Conservation (phyloP, 2,113 vertebrate species). For the Atractosteus spatula region DNA sequence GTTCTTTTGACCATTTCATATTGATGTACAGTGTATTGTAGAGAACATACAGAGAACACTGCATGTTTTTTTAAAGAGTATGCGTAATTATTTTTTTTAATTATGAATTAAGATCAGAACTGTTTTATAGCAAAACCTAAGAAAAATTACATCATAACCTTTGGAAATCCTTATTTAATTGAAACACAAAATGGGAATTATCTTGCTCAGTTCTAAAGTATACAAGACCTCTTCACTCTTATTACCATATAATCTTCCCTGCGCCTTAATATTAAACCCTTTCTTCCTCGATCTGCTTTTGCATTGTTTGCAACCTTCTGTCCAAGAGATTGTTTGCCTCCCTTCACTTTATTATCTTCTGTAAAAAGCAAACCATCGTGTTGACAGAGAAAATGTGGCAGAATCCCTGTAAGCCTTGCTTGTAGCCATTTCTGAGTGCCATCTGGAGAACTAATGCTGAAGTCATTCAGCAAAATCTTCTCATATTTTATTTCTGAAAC, state of each 20-base stretch:
- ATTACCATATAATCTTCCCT: background rate
- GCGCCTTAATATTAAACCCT: background rate
- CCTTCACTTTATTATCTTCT: slow-evolving; percentile 61
- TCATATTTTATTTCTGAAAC: slow-evolving; percentile 61
- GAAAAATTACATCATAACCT: no score
- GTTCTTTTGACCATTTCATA: no score
- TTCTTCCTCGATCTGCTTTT: slow-evolving; percentile 43
- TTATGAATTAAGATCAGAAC: no score
- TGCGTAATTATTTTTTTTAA: no score
- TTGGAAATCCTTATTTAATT: slow-evolving; percentile 27
- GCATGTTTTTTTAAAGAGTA: no score
- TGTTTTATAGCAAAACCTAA: no score
- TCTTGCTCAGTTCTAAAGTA: slow-evolving; percentile 38
- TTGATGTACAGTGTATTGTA: no score
- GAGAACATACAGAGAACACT: no score
- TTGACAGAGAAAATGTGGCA: slow-evolving; percentile 70
- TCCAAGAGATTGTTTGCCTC: slow-evolving; percentile 69
- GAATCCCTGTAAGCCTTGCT: slow-evolving; percentile 62
- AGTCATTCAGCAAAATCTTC: slow-evolving; percentile 62
- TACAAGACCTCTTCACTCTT: slow-evolving; percentile 43
- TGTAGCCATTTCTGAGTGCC: slow-evolving; percentile 64
- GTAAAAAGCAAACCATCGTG: slow-evolving; percentile 67
- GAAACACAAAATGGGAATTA: slow-evolving; percentile 54
- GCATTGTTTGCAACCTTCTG: slow-evolving; percentile 69
- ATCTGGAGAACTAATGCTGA: slow-evolving; percentile 62